Evolutionary conservation across 2,113 vertebrate genomes (phyloP).

Genomic region (Telmatochromis brachygnathus): DNA sequence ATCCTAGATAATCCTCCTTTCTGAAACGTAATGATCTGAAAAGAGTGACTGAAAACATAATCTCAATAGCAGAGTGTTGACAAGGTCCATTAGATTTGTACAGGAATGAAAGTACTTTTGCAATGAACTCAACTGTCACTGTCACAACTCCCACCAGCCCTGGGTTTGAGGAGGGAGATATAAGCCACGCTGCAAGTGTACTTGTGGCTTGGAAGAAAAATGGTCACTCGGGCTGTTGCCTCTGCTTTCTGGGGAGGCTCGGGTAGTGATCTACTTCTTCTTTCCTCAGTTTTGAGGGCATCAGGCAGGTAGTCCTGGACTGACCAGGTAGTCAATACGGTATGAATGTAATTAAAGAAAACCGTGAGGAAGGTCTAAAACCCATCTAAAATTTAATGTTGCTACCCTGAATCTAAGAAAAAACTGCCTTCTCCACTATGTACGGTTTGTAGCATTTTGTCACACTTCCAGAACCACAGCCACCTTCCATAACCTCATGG

Average conservation of each 20-base stretch:
- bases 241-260: neutral
- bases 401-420: neutral
- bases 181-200: neutral
- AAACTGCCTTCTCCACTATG: neutral
- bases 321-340: neutral
- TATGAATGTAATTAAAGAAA: neutral
- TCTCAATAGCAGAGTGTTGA: neutral
- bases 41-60: neutral
- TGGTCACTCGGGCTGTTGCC: neutral
- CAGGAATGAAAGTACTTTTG: neutral
- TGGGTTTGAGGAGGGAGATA: neutral
- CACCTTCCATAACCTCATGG: neutral
- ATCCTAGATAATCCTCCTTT: neutral
- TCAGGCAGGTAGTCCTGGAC: neutral
- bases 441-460: neutral
- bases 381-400: neutral
- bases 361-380: neutral
- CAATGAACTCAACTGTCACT: neutral
- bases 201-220: neutral
- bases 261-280: neutral
- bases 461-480: neutral
- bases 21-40: neutral
- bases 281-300: neutral
- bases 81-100: neutral
- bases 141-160: neutral